These are phyloP conservation scores for Mionectes olivaceus DNA, from an alignment of 2,797 vertebrate genomes.

Conservation along the genomic window DNA sequence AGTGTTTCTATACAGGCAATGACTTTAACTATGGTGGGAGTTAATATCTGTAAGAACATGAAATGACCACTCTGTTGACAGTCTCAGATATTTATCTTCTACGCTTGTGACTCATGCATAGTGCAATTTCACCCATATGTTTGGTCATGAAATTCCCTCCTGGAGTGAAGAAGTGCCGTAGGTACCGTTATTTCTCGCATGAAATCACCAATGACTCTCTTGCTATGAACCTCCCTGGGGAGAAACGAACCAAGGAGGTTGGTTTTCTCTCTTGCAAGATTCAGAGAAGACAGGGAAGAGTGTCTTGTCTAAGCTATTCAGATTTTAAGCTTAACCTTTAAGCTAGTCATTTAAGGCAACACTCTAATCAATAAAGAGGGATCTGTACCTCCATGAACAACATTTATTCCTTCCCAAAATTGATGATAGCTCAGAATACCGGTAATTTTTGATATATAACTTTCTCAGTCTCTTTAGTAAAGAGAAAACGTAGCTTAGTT, in stretches of 20 bases:
- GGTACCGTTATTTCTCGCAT: neutral
- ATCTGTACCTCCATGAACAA: neutral
- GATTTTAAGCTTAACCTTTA: neutral
- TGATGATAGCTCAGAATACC: neutral
- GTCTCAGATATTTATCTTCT: conserved; percentile 17
- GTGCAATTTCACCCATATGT: neutral
- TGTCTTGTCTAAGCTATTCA: neutral
- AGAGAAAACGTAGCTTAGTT: neutral
- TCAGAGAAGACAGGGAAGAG: neutral
- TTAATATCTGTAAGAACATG: neutral
- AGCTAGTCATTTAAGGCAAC: neutral
- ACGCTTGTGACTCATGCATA: neutral
- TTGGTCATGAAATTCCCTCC: neutral
- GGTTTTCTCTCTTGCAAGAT: neutral
- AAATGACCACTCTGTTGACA: conserved; percentile 54
- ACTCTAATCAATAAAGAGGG: neutral
- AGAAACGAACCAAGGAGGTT: neutral
- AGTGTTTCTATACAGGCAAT: neutral
- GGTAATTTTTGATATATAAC: neutral
- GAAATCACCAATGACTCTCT: neutral
- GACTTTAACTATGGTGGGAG: neutral
- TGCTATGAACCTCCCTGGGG: neutral
- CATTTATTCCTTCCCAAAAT: neutral
- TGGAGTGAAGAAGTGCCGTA: neutral
- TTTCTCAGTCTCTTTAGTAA: neutral